Evolutionary conservation across 2,113 vertebrate species (phyloP).

Genomic region (Otis tarda): DNA sequence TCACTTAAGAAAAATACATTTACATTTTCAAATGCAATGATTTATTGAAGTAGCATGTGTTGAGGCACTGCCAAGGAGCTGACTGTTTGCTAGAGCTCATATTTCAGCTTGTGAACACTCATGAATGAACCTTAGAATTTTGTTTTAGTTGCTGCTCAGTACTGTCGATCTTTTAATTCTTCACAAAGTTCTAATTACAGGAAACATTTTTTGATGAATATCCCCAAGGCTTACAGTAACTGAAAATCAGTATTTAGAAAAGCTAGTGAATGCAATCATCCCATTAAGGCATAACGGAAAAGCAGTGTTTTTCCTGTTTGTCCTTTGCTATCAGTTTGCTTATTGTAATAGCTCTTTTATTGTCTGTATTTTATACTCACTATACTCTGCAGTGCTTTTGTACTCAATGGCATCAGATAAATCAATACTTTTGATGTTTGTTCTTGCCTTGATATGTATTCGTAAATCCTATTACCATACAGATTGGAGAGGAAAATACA

Average conservation of each 20-base stretch:
- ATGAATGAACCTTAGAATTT: constrained; percentile 18
- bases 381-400: not conserved
- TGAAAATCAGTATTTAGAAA: constrained; percentile 64
- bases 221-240: constrained; percentile 23
- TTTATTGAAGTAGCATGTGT: constrained; percentile 58
- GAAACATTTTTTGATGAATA: constrained; percentile 49
- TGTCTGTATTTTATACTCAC: not conserved
- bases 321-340: constrained; percentile 41
- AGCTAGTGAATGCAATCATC: constrained; percentile 18
- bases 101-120: constrained; percentile 13
- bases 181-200: constrained; percentile 56
- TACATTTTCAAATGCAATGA: constrained; percentile 67
- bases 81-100: not conserved
- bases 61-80: constrained; percentile 45
- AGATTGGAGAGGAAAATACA: not conserved
- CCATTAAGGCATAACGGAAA: not conserved
- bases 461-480: constrained; percentile 15
- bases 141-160: constrained; percentile 32
- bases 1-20: constrained; percentile 58
- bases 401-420: not conserved
- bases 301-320: constrained; percentile 28
- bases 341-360: constrained; percentile 48
- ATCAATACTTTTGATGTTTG: constrained; percentile 52
- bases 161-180: constrained; percentile 53
- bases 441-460: constrained; percentile 22